A percentile compares a stretch with the other conserved stretches of the same genome.
Evolutionary conservation across 1,140 invertebrate genomes (phyloP).

Genomic region (Drosophila insularis): DNA sequence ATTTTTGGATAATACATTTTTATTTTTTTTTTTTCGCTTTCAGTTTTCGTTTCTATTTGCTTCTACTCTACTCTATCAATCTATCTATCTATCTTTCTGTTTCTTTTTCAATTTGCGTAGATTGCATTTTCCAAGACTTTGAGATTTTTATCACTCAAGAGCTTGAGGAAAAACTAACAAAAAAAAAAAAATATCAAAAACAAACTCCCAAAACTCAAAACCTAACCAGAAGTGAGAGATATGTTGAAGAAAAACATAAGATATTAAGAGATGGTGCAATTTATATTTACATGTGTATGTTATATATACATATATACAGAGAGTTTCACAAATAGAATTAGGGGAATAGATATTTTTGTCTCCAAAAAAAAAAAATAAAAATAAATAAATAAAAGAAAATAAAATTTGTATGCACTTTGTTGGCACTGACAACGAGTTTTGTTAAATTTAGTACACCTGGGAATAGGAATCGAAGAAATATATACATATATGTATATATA

Average conservation of each 20-base stretch:
- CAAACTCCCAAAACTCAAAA: too few relatives aligned
- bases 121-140: conserved; percentile 4
- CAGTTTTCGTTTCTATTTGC: conserved; percentile 5
- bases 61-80: background rate
- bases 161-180: conserved; percentile 10
- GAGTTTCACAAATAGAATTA: background rate
- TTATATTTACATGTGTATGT: conserved; percentile 10
- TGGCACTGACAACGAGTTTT: background rate
- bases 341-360: conserved; percentile 9
- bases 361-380: too few relatives aligned
- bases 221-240: conserved; percentile 33
- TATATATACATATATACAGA: conserved; percentile 7
- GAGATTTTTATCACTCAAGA: conserved; percentile 13
- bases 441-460: conserved; percentile 11
- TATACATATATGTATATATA: background rate
- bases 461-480: background rate
- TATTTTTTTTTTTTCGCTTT: conserved; percentile 4
- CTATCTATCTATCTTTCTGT: background rate
- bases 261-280: background rate
- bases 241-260: conserved; percentile 49
- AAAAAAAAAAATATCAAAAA: background rate
- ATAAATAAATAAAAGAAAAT: background rate
- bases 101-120: conserved; percentile 1
- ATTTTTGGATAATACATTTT: conserved; percentile 14
- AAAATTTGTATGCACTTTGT: conserved; percentile 14